These are phyloP conservation scores for Ormia ochracea DNA, from an alignment of 2,888 invertebrate species.

Conservation along the genomic window DNA sequence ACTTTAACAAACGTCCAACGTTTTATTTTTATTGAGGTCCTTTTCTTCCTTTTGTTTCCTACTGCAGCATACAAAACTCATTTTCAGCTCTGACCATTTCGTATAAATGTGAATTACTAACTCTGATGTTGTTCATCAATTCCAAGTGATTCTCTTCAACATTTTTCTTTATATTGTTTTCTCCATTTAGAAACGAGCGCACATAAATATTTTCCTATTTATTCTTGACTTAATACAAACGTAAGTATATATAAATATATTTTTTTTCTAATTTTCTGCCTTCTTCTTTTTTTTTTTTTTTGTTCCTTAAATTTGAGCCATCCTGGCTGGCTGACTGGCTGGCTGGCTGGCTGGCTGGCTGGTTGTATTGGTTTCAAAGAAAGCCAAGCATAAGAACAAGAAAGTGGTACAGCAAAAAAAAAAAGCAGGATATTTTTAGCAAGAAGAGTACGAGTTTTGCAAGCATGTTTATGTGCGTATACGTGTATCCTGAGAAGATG, in stretches of 20 bases:
- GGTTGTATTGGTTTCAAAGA: slow-evolving; percentile 28
- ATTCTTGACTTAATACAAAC: background rate
- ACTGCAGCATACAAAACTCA: slow-evolving; percentile 2
- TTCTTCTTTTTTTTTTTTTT: no score
- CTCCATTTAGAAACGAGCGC: slow-evolving; percentile 13
- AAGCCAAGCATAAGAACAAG: slow-evolving; percentile 26
- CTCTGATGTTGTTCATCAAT: slow-evolving; percentile 53
- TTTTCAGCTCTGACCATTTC: slow-evolving; percentile 51
- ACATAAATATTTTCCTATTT: background rate
- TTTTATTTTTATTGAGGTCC: background rate
- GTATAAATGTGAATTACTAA: slow-evolving; percentile 24
- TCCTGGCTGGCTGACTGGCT: slow-evolving; percentile 45
- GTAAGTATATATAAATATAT: no score
- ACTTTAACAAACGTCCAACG: slow-evolving; percentile 2
- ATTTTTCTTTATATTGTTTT: slow-evolving; percentile 41
- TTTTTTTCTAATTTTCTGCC: no score
- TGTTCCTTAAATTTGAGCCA: slow-evolving; percentile 41
- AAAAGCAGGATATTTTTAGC: slow-evolving; percentile 37
- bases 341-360: slow-evolving; percentile 41
- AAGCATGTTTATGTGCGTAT: slow-evolving; percentile 3
- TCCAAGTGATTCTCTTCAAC: slow-evolving; percentile 50
- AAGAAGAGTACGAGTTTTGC: slow-evolving; percentile 11
- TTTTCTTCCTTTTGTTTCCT: background rate
- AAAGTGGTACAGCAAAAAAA: slow-evolving; percentile 14
- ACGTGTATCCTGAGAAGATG: background rate